A percentile compares a stretch with the other conserved stretches of the same genome.
Evolutionary conservation across 2,113 vertebrate genomes (phyloP).

Genomic region (Nesospiza acunhae): DNA sequence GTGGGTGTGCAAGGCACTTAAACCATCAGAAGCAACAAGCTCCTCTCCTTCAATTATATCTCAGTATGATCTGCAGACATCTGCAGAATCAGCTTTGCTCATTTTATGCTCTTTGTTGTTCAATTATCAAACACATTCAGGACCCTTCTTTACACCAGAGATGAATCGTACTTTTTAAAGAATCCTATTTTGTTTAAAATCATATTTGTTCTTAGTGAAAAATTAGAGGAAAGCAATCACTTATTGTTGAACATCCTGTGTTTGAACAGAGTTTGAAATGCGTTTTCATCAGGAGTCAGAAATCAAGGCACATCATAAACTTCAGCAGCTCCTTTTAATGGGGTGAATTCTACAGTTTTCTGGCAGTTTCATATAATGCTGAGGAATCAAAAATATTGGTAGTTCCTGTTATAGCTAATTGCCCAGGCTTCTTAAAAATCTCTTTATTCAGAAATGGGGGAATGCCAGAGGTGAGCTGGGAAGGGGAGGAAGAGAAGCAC

Average conservation of each 20-base stretch:
- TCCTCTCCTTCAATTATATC: constrained; percentile 16
- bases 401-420: neutral
- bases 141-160: neutral
- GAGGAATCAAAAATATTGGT: neutral
- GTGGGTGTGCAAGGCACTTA: constrained; percentile 44
- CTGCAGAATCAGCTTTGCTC: constrained; percentile 1
- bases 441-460: neutral
- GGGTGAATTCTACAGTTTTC: neutral
- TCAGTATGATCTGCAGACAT: neutral
- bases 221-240: neutral
- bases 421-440: neutral
- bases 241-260: neutral
- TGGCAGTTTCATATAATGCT: neutral
- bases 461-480: neutral
- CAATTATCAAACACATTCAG: neutral
- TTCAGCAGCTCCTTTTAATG: neutral
- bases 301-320: neutral
- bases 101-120: neutral
- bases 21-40: constrained; percentile 35
- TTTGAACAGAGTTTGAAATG: neutral
- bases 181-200: neutral
- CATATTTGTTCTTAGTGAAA: neutral
- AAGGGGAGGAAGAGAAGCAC: neutral
- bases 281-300: neutral
- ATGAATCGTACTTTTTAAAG: neutral